A percentile compares a stretch with the other conserved stretches of the same genome.
Evolutionary conservation across 1,140 invertebrate species (phyloP).

Genomic region (Drosophila sproati): DNA sequence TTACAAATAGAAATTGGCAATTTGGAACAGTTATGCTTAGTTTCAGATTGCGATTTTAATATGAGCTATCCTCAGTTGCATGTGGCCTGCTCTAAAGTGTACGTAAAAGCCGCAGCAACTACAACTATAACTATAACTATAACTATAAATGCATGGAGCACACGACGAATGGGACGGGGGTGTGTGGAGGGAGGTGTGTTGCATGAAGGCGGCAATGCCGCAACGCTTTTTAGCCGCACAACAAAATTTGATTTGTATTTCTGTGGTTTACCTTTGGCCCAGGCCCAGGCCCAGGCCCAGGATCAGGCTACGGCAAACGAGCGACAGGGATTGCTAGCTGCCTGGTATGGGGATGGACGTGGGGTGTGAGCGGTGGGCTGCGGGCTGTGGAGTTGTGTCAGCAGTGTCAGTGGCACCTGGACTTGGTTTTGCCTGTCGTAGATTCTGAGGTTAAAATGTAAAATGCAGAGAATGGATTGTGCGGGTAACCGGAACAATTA

Average conservation of each 20-base stretch:
- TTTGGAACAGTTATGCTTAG: too few relatives aligned
- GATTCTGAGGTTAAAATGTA: constrained; percentile 82
- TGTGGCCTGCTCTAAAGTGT: not conserved
- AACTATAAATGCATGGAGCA: not conserved
- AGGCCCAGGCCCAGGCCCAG: constrained; percentile 11
- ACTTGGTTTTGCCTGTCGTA: constrained; percentile 68
- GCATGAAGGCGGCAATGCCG: constrained; percentile 20
- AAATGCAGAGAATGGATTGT: constrained; percentile 83
- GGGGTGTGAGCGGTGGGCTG: not conserved
- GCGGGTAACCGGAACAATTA: constrained; percentile 83
- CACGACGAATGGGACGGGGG: not conserved
- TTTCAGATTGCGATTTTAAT: too few relatives aligned
- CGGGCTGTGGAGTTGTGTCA: constrained; percentile 23
- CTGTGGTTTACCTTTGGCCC: constrained; percentile 81
- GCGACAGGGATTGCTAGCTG: constrained; percentile 7
- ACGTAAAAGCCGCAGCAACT: constrained; percentile 16
- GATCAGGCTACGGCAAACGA: constrained; percentile 4
- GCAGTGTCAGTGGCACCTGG: constrained; percentile 79
- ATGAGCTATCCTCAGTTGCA: too few relatives aligned
- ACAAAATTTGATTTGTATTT: constrained; percentile 84
- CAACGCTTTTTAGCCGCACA: constrained; percentile 79
- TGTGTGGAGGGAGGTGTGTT: not conserved
- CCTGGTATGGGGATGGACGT: not conserved
- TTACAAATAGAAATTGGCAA: too few relatives aligned
- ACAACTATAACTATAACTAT: not conserved